These are phyloP conservation scores for Cryptus viduatorius DNA, from an alignment of 2,888 invertebrate species.

Conservation along the genomic window DNA sequence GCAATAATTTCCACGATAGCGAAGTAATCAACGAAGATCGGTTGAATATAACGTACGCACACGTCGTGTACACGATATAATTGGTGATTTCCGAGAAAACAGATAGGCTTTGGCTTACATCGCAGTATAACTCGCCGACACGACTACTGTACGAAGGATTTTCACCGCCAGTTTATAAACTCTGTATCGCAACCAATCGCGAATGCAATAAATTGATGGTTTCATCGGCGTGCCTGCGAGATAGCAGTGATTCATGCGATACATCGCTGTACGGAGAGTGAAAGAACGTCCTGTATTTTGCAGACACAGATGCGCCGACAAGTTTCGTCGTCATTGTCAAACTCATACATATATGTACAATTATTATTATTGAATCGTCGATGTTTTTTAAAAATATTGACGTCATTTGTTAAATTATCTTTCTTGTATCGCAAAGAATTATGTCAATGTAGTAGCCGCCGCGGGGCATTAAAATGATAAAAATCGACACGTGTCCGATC, in stretches of 20 bases:
- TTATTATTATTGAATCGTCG: not conserved
- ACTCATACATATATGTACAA: not conserved
- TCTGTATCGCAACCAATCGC: slow-evolving; percentile 59
- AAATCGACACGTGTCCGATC: slow-evolving; percentile 21
- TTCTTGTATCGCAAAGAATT: slow-evolving; percentile 25
- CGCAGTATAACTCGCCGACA: not conserved
- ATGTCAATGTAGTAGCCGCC: slow-evolving; percentile 9
- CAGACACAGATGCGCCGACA: not conserved
- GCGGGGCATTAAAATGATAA: slow-evolving; percentile 55
- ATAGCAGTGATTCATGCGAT: not conserved
- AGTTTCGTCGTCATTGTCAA: not conserved
- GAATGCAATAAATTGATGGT: slow-evolving; percentile 69
- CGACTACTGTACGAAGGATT: slow-evolving; percentile 32
- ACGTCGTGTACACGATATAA: slow-evolving; percentile 42
- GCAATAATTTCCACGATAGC: slow-evolving; percentile 66
- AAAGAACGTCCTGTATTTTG: not conserved
- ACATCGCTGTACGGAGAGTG: not conserved
- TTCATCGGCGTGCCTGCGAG: slow-evolving; percentile 45
- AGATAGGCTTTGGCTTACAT: slow-evolving; percentile 28
- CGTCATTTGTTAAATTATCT: slow-evolving; percentile 50
- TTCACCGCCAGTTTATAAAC: slow-evolving; percentile 55
- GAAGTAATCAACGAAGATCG: slow-evolving; percentile 60
- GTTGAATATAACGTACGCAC: slow-evolving; percentile 36
- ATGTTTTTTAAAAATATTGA: not conserved
- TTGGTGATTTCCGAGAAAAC: slow-evolving; percentile 63